Evolutionary conservation across 2,797 vertebrate genomes (phyloP).

Genomic region (Acanthiza pusilla): DNA sequence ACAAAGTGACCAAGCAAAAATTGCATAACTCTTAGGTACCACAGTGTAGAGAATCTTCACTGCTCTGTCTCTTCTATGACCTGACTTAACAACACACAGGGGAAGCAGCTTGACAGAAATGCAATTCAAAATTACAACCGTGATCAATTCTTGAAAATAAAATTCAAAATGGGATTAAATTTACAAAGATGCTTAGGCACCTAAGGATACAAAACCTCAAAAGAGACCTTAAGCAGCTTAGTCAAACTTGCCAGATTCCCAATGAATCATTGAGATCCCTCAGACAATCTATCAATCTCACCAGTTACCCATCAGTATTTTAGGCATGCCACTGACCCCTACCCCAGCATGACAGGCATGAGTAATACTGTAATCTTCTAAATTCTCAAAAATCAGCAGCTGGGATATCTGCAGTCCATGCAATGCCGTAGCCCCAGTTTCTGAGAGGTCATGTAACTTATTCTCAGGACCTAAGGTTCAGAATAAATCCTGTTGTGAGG

Average conservation of each 20-base stretch:
- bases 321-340: not conserved
- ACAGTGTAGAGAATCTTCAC: not conserved
- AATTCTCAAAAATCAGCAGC: not conserved
- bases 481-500: fast-evolving
- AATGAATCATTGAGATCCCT: not conserved
- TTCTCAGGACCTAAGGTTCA: not conserved
- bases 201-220: not conserved
- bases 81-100: not conserved
- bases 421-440: not conserved
- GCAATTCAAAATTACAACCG: not conserved
- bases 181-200: not conserved
- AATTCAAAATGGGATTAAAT: constrained; percentile 14
- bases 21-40: not conserved
- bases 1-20: not conserved
- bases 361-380: not conserved
- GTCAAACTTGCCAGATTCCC: not conserved
- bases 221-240: not conserved
- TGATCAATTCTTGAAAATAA: not conserved
- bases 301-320: not conserved
- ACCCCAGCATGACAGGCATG: not conserved
- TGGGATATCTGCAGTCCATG: not conserved
- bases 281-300: not conserved
- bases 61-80: not conserved
- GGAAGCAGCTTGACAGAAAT: not conserved
- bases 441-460: not conserved